phyloP scores from a whole-genome alignment of 2,797 vertebrate species.

The Coccyzus lansbergi region DNA sequence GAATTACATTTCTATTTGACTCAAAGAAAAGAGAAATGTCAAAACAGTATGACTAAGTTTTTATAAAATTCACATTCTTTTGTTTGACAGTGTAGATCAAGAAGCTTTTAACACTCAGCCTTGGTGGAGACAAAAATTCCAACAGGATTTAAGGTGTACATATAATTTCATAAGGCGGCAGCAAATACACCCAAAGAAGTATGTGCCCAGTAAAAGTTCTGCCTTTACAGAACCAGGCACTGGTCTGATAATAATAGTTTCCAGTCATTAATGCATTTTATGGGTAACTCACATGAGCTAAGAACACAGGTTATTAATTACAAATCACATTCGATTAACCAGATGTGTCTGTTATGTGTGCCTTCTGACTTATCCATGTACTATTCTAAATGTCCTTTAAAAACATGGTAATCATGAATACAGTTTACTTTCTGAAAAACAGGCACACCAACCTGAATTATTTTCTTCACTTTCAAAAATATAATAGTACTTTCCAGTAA shows the following conservation, averaged over 20 bases:
- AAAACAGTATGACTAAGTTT: not conserved
- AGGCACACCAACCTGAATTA: fast-evolving
- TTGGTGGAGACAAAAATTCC: not conserved
- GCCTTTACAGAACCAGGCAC: not conserved
- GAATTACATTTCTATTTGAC: not conserved
- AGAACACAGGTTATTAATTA: not conserved
- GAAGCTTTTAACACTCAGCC: not conserved
- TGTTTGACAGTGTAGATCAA: not conserved
- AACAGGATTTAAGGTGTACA: not conserved
- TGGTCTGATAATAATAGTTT: not conserved
- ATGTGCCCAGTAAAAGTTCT: not conserved
- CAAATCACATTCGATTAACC: not conserved
- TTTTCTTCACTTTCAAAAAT: not conserved
- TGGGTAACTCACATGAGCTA: not conserved
- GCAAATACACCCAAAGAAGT: not conserved
- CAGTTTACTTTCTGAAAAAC: not conserved
- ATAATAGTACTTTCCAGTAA: not conserved
- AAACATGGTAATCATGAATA: not conserved
- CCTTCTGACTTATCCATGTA: not conserved
- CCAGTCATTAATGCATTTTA: not conserved
- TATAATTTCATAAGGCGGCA: not conserved
- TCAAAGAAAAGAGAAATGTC: not conserved
- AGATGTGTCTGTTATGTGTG: not conserved
- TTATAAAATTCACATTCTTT: not conserved
- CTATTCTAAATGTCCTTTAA: not conserved